Base-by-base conservation (phyloP, 1,140 invertebrate genomes). In the Bombus polaris region DNA sequence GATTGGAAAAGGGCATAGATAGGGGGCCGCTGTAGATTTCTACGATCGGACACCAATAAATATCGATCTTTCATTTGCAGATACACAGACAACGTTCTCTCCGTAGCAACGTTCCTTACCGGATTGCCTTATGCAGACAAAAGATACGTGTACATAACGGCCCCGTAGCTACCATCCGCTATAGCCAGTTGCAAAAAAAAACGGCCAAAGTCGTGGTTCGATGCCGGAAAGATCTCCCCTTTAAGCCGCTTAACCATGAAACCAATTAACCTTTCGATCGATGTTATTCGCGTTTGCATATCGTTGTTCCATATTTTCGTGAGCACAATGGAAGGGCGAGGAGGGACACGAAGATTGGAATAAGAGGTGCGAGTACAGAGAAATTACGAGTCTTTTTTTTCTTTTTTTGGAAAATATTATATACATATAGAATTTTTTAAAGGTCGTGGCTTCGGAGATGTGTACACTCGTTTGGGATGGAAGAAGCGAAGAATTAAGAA, bases 41-140 rank as follows among this genome's bases (percentile, higher is more conserved):
- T 81, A 12, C 57, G 62, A 62, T 73, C 44, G 42, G 35, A 59
- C 59, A 81, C 84, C 84, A 59, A 81, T 85, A 85, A 85, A 85
- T 85, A 85, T 75, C 71, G 71, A 85, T 81, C 78, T 85, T 85
- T 85, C 84, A 53, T 85, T 85, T 81, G 79, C 79, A 74, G 83
- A 81, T 85, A 74, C 77, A 57, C 53, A 44, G 65, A 37, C n/a
- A 35, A 39, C 28, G 22, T 70, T 42, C 75, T 35, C 75, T 5
- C 22, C 13, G 32, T 44, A 47, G 42, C 44, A 39, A 18, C 32
- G 57, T 44, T 8, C 75, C 53, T 18, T 35, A 2, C 12, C 5
- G 42, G 84, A 81, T 68, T 37, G 78, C 84, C 84, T 85, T 85
- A 85, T 85, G 47, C 70, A 85, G 84, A 85, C 78, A 82, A 75